phyloP scores from a whole-genome alignment of 2,888 invertebrate species.

The Liodrosophila aerea region DNA sequence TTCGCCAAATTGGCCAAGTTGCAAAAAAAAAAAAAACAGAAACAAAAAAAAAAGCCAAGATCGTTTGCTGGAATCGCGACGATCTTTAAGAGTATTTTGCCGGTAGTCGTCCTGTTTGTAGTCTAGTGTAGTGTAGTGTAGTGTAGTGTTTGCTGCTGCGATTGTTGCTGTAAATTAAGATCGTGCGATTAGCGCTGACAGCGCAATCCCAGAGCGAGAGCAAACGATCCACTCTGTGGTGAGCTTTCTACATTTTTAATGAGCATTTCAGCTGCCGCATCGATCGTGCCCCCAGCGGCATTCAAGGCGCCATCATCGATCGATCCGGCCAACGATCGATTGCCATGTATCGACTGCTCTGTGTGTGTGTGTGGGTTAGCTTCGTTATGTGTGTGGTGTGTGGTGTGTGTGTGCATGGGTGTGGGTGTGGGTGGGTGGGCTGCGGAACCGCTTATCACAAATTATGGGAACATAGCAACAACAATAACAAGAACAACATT shows the following conservation, averaged over 20 bases:
- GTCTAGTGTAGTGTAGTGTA: conserved; percentile 15
- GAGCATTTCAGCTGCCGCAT: conserved; percentile 70
- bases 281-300: conserved; percentile 59
- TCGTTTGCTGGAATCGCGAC: conserved; percentile 42
- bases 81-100: conserved; percentile 39
- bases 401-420: background rate
- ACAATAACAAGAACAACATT: conserved; percentile 21
- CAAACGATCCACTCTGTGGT: conserved; percentile 30
- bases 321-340: conserved; percentile 9
- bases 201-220: conserved; percentile 34
- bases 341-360: background rate
- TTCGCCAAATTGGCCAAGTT: conserved; percentile 69
- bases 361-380: conserved; percentile 27
- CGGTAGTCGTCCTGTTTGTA: conserved; percentile 51
- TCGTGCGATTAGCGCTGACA: conserved; percentile 74
- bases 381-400: background rate
- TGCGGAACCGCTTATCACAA: conserved; percentile 45
- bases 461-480: conserved; percentile 46
- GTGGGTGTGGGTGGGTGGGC: conserved; percentile 19
- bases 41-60: too few species aligned
- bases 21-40: too few species aligned
- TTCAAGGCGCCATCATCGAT: conserved; percentile 39
- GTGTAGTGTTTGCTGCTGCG: conserved; percentile 26
- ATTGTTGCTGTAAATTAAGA: conserved; percentile 74
- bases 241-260: conserved; percentile 76